Evolutionary conservation across 2,113 vertebrate genomes (phyloP).

Genomic region (Psittacara wagleri): DNA sequence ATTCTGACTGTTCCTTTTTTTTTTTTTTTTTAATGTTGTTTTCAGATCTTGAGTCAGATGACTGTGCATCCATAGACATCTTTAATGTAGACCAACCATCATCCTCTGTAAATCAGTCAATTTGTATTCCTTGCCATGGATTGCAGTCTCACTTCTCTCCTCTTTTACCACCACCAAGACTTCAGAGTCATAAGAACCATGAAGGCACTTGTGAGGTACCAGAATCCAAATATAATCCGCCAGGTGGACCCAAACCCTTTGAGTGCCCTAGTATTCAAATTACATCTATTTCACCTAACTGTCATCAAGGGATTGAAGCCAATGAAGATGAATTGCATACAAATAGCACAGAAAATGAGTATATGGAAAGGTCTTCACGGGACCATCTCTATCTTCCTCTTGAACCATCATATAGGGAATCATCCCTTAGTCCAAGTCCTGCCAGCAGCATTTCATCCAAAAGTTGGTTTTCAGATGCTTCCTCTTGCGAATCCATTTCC

Average conservation of each 20-base stretch:
- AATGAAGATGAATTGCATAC: conserved; percentile 83
- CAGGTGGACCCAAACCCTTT: conserved; percentile 90
- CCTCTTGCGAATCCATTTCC: conserved; percentile 96
- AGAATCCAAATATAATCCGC: conserved; percentile 84
- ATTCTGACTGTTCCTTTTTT: not conserved
- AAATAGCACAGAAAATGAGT: conserved; percentile 90
- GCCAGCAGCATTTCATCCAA: conserved; percentile 96
- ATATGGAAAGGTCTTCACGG: conserved; percentile 90
- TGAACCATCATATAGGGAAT: conserved; percentile 92
- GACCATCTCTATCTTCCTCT: conserved; percentile 97
- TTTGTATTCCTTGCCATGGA: conserved; percentile 88
- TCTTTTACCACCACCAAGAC: conserved; percentile 82
- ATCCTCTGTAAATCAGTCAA: conserved; percentile 86
- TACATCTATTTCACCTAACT: conserved; percentile 97
- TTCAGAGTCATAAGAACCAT: conserved; percentile 84
- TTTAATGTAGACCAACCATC: conserved; percentile 91
- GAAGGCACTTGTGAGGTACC: conserved; percentile 80
- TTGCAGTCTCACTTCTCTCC: conserved; percentile 86
- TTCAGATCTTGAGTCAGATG: conserved; percentile 92
- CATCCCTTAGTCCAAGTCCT: conserved; percentile 94
- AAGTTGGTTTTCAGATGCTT: conserved; percentile 98
- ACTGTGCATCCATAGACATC: conserved; percentile 81
- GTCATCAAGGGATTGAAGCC: conserved; percentile 92
- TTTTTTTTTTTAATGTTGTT: not conserved
- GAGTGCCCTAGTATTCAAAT: conserved; percentile 99